Evolutionary conservation across 2,797 vertebrate genomes (phyloP).

Genomic region (Gymnodraco acuticeps): DNA sequence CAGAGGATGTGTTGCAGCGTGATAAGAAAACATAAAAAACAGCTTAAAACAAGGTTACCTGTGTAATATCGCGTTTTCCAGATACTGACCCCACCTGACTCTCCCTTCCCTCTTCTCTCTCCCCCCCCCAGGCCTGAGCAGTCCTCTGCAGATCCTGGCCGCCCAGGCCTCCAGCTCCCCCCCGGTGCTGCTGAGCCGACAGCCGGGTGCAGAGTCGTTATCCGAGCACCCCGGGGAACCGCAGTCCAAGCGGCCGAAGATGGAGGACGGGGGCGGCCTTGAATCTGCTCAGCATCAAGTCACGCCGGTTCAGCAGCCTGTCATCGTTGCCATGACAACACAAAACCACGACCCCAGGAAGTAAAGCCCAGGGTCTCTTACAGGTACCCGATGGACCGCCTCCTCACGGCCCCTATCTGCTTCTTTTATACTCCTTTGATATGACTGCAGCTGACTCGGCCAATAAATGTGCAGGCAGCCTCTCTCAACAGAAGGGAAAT

Average conservation of each 20-base stretch:
- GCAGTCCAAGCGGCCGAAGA: conserved; percentile 89
- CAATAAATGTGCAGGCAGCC: conserved; percentile 56
- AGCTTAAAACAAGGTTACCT: too few relatives aligned
- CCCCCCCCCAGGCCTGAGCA: conserved; percentile 88
- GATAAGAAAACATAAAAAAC: neutral
- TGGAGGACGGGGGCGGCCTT: conserved; percentile 85
- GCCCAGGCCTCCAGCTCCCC: conserved; percentile 96
- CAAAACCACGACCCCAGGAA: conserved; percentile 78
- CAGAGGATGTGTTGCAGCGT: neutral
- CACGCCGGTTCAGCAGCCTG: conserved; percentile 81
- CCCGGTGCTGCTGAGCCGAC: conserved; percentile 91
- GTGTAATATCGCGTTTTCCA: too few relatives aligned
- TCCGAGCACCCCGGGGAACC: conserved; percentile 84
- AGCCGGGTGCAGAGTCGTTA: conserved; percentile 80
- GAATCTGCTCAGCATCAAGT: conserved; percentile 65
- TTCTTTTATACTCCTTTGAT: conserved; percentile 68
- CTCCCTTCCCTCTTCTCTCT: neutral
- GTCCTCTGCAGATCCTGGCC: conserved; percentile 95
- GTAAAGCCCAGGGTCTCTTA: conserved; percentile 59
- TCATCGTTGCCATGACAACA: conserved; percentile 84
- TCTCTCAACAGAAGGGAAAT: conserved; percentile 69
- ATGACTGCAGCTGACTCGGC: conserved; percentile 59
- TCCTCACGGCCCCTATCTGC: conserved; percentile 44
- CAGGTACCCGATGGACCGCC: conserved; percentile 63
- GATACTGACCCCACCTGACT: too few relatives aligned